Base-by-base conservation (phyloP, 2,113 vertebrate species). In the Microtus oregoni region DNA sequence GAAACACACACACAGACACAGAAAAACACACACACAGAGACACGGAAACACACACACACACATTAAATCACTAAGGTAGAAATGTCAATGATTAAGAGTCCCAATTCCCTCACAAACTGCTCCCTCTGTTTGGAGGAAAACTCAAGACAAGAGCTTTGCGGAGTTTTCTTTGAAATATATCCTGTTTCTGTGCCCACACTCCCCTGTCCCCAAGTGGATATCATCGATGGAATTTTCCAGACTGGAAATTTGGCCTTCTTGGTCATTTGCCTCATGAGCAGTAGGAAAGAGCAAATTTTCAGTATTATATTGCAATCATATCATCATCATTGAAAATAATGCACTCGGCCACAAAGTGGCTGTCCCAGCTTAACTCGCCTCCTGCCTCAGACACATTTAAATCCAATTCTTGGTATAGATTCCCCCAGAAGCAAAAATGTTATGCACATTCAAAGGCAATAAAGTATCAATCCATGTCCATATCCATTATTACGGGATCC, bases 211-310 rank as follows among this genome's bases (percentile, higher is more conserved):
- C 35, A 75, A 77, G 83, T 88, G 90, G 22, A 75, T 65, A 68
- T 68, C 55, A 91, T 28, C 14, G 76, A 85, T 68, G 55, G 50
- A 81, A 96, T 94, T 96, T 92, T 89, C 78, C 76, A 92, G 77
- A 68, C 14, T 65, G 30, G 44, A 96, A 92, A 89, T 89, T 26
- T 92, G 77, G 61, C 77, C 22, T 9, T 47, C 50, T 92, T 55
- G 65, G 32, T 38, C 68, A 85, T 94, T 85, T 92, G 91, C 19
- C 75, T 86, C 38, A 52, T 38, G 13, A 76, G 35, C 63, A 65
- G 38, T 47, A 75, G 82, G 89, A 95, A 28, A 61, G 44, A 89
- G 38, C 1, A n/a, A 85, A 72, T 55, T 94, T 95, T 81, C 5
- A 0, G 75, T 73, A 92, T 83, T 87, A 22, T 72, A 20, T 95